Base-by-base conservation (phyloP, 1,140 invertebrate species). In the Arion vulgaris region DNA sequence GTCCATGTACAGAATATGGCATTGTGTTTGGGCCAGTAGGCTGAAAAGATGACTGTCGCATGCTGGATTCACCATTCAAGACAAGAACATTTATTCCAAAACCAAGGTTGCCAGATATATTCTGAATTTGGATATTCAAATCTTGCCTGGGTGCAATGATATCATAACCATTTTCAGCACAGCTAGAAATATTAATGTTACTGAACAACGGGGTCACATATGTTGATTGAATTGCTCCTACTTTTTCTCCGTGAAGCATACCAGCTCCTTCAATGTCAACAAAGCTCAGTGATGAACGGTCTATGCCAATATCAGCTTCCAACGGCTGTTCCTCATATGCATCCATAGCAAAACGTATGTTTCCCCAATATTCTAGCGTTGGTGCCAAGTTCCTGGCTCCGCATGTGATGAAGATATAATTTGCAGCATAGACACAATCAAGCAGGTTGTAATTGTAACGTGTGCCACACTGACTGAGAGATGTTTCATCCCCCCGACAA, bases 371-470 rank as follows among this genome's bases (percentile, higher is more conserved):
- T 71, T 97, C 94, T 66, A 95, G 92, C 19, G 93, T 93, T 7
- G 94, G 90, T 23, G 95, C 94, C 11, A 96, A 87, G 91, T 96
- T 96, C 84, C 95, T 94, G 72, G 95, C 93, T 0, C 96, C 97
- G 90, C 98, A 99, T 86, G 97, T 95, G 49, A 99, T 95, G 88
- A 99, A 99, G 0, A 99, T 96, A 91, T 97, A 99, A 91, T 98
- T 98, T 32, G 97, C 92, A 38, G 86, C 88, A 82, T 88, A 85
- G 41, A 89, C 87, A 79, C 92, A 93, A 45, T 87, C 83, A 32
- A 89, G 86, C 1, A 92, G 83, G 62, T 90, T 89, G 76, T 92
- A 92, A 82, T 91, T 91, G 34, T 92, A 87, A 84, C 97, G 93
- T 62, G 98, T 95, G 38, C 96, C 95, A 92, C 98, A 99, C 13